phyloP scores from a whole-genome alignment of 1,140 invertebrate genomes.

The Bombus turneri region DNA sequence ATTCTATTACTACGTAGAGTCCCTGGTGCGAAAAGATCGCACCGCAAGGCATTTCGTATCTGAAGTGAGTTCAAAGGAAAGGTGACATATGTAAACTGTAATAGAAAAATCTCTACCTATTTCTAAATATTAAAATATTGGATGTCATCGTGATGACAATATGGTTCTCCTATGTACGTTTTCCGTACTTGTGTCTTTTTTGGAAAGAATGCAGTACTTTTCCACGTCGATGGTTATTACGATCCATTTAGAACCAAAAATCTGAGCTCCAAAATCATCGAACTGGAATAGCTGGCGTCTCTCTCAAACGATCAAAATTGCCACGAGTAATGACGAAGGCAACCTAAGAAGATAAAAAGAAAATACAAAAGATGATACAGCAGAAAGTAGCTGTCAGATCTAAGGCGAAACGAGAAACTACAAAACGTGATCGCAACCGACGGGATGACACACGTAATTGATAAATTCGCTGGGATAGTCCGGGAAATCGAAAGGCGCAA shows the following conservation, averaged over 20 bases:
- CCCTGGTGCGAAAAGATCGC: not conserved
- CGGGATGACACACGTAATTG: constrained; percentile 53
- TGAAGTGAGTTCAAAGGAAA: too few relatives aligned
- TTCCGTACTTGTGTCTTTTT: too few relatives aligned
- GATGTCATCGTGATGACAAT: too few relatives aligned
- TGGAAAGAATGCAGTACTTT: too few relatives aligned
- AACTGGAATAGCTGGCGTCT: not conserved
- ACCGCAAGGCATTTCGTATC: too few relatives aligned
- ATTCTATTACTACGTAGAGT: not conserved
- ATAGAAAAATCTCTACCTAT: too few relatives aligned
- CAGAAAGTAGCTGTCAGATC: not conserved
- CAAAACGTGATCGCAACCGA: constrained; percentile 27
- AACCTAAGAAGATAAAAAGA: not conserved
- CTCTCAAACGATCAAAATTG: not conserved
- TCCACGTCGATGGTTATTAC: not conserved
- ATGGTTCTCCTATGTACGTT: too few relatives aligned
- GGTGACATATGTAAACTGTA: too few relatives aligned
- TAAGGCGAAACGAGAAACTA: not conserved
- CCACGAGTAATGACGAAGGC: too few relatives aligned
- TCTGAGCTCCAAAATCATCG: not conserved
- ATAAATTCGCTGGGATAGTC: constrained; percentile 30
- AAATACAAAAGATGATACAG: not conserved
- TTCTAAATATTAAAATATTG: too few relatives aligned
- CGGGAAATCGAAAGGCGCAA: constrained; percentile 27
- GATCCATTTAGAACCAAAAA: too few relatives aligned